These are phyloP conservation scores for Tuberolachnus salignus DNA, from an alignment of 2,888 invertebrate species.

Conservation along the genomic window DNA sequence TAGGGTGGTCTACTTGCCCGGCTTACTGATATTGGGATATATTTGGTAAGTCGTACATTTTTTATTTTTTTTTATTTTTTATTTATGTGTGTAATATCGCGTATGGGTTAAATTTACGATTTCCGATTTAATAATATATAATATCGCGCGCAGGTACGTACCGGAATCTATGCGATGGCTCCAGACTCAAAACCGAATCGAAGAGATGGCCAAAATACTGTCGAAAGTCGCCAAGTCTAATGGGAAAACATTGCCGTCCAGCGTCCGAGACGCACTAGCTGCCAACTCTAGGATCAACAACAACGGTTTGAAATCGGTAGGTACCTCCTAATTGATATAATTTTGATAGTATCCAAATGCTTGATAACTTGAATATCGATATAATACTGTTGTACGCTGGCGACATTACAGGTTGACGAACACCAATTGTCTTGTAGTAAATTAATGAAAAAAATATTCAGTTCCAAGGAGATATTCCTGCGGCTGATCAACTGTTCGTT, in stretches of 20 bases:
- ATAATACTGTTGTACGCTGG: neutral
- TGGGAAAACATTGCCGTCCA: slow-evolving; percentile 59
- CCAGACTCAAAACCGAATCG: slow-evolving; percentile 61
- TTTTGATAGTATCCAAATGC: neutral
- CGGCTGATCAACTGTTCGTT: slow-evolving; percentile 73
- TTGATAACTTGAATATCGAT: neutral
- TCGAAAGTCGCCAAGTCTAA: slow-evolving; percentile 62
- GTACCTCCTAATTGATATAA: neutral
- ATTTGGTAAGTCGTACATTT: slow-evolving; percentile 66
- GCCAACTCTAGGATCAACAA: slow-evolving; percentile 5
- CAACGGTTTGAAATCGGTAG: neutral
- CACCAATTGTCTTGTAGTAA: slow-evolving; percentile 47
- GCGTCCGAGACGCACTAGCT: slow-evolving; percentile 36
- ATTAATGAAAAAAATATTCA: slow-evolving; percentile 64
- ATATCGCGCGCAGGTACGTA: slow-evolving; percentile 61
- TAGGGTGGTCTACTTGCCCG: slow-evolving; percentile 71
- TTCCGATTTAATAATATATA: neutral
- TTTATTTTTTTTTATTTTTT: neutral
- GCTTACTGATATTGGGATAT: slow-evolving; percentile 72
- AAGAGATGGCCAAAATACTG: slow-evolving; percentile 62
- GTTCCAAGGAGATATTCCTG: slow-evolving; percentile 66
- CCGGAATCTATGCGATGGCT: slow-evolving; percentile 65
- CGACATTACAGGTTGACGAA: slow-evolving; percentile 28
- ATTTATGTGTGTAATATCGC: neutral
- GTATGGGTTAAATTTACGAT: neutral